Percentiles rank a stretch among this genome's conserved stretches.
phyloP scores from a whole-genome alignment of 2,888 invertebrate genomes.

The Rhingia rostrata region DNA sequence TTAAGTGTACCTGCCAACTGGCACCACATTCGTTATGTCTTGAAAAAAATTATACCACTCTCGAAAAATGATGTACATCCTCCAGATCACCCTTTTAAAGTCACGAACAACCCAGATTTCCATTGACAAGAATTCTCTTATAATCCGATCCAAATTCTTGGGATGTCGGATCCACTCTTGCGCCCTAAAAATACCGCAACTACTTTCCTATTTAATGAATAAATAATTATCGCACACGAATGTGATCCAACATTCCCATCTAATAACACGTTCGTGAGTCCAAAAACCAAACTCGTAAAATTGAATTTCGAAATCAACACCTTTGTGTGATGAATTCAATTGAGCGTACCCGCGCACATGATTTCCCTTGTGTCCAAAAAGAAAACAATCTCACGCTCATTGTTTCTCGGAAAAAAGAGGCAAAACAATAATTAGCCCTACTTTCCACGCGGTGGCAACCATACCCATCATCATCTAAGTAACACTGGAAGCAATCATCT shows the following conservation, averaged over 20 bases:
- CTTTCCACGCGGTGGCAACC: constrained; percentile 63
- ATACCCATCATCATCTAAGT: constrained; percentile 23
- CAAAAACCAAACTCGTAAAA: neutral
- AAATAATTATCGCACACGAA: constrained; percentile 5
- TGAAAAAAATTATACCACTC: too few species aligned
- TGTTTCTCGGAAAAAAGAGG: constrained; percentile 36
- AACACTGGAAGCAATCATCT: constrained; percentile 5
- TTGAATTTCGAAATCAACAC: constrained; percentile 61
- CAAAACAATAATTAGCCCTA: constrained; percentile 63
- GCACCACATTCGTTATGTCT: too few species aligned
- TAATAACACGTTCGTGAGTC: neutral
- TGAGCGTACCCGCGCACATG: constrained; percentile 36
- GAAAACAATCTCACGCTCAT: constrained; percentile 64
- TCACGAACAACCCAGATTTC: too few species aligned
- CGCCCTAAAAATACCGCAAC: neutral
- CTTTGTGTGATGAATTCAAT: constrained; percentile 44
- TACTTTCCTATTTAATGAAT: neutral
- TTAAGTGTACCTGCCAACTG: too few species aligned
- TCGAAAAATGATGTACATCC: too few species aligned
- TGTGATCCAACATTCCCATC: constrained; percentile 15
- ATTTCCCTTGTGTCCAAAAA: constrained; percentile 42
- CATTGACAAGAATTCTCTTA: too few species aligned
- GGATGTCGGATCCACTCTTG: neutral
- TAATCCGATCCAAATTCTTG: too few species aligned
- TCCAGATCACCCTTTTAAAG: too few species aligned